Base-by-base conservation (phyloP, 2,888 invertebrate genomes). In the Ochropleura plecta region DNA sequence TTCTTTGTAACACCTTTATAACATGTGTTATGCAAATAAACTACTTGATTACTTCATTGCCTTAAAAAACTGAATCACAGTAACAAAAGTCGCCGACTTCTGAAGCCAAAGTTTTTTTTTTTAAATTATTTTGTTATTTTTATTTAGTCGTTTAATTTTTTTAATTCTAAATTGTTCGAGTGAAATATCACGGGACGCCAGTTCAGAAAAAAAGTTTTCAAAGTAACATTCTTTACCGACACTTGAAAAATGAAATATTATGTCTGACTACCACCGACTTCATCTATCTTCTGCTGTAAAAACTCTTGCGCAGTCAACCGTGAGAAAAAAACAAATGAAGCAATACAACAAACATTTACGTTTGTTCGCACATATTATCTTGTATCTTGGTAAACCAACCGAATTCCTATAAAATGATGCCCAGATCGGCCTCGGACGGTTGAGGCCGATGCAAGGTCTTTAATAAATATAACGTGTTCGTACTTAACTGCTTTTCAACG, bases 391-490 rank as follows among this genome's bases (percentile, higher is more conserved):
- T 42, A 48, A 73, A 78, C 46, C 40, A 63, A 69, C 55, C 49
- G n/a, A 70, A 76, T 71, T 80, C 76, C 48, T 71, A 75, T 79
- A 59, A 65, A 79, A 60, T 59, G 76, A 68, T 67, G 44, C 12
- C n/a, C 64, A 76, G n/a, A 16, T 3, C 14, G 70, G 30, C 79
- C 75, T 79, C 70, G 59, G 14, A 40, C 40, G 18, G 7, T 10
- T 75, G 79, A 79, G 79, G 79, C 57, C 76, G 44, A 9, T 20
- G 18, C 67, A 76, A 79, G 79, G 79, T 70, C 63, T 42, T 30
- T 2, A 14, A 30, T 67, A 46, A 68, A 57, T 63, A 75, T 12
- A 79, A 79, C 55, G 49, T 48, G 30, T 46, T 70, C 57, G 5
- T 30, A 3, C 51, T 65, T 1, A 66, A 60, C 65, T 57, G 14